These are phyloP conservation scores for Epizoanthus illoricatus DNA, from an alignment of 92 coral and sea anemone species.

Conservation along the genomic window DNA sequence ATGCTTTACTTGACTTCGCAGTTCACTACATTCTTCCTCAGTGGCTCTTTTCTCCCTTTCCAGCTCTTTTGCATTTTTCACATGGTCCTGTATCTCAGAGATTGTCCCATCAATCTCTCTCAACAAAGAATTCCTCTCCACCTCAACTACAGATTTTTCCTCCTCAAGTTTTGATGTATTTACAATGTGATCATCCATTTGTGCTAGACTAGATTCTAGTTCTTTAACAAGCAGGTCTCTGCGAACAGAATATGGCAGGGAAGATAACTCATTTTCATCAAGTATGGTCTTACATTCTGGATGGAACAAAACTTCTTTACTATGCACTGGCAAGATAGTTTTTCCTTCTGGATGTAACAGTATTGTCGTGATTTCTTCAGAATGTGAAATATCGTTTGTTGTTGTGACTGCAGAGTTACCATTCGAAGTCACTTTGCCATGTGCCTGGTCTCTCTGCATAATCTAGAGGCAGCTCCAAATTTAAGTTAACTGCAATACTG, in stretches of 20 bases:
- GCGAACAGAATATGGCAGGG: slow-evolving; percentile 59
- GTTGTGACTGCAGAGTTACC: slow-evolving; percentile 1
- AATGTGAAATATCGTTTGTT: not conserved
- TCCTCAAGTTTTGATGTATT: slow-evolving; percentile 66
- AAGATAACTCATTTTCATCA: slow-evolving; percentile 54
- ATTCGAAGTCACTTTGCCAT: not conserved
- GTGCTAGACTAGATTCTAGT: slow-evolving; percentile 76
- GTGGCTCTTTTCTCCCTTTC: slow-evolving; percentile 71
- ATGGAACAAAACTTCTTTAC: not conserved
- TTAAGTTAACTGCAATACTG: not conserved
- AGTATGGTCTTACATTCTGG: slow-evolving; percentile 4
- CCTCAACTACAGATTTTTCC: slow-evolving; percentile 62
- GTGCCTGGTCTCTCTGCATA: slow-evolving; percentile 31
- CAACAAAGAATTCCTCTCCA: slow-evolving; percentile 62
- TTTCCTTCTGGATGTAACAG: not conserved
- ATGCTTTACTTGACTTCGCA: slow-evolving; percentile 68
- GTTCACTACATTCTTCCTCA: slow-evolving; percentile 69
- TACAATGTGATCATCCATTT: slow-evolving; percentile 74
- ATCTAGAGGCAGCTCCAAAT: slow-evolving; percentile 5
- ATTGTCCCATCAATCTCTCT: slow-evolving; percentile 78
- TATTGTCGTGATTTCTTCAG: not conserved
- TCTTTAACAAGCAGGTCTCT: slow-evolving; percentile 86
- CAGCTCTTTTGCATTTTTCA: slow-evolving; percentile 67
- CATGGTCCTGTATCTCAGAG: slow-evolving; percentile 77
- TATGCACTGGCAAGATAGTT: not conserved